phyloP scores from a whole-genome alignment of 2,888 invertebrate species.

The Stramonita haemastoma region DNA sequence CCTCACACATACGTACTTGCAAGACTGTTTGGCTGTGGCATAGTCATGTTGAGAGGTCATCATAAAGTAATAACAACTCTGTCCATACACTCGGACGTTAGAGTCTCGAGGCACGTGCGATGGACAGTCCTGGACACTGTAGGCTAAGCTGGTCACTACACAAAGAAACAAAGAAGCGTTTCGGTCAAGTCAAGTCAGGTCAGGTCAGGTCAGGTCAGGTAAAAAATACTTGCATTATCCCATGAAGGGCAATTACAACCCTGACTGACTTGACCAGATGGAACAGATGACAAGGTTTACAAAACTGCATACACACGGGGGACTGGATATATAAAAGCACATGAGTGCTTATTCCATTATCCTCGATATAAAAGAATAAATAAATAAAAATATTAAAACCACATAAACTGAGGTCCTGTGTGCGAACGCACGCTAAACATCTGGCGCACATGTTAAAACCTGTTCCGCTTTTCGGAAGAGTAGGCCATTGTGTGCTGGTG shows the following conservation, averaged over 20 bases:
- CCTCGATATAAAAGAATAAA: too few relatives aligned
- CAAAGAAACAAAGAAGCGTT: not conserved
- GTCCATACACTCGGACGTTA: not conserved
- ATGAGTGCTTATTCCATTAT: too few relatives aligned
- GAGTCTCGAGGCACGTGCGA: not conserved
- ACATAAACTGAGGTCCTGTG: too few relatives aligned
- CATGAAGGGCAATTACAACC: not conserved
- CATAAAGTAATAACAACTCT: slow-evolving; percentile 8
- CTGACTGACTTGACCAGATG: too few relatives aligned
- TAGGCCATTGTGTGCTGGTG: too few relatives aligned
- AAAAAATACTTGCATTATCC: not conserved
- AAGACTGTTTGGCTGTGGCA: not conserved
- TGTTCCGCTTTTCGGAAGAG: too few relatives aligned
- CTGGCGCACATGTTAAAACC: too few relatives aligned
- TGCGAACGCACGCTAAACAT: too few relatives aligned
- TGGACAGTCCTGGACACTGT: not conserved
- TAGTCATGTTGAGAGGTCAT: not conserved
- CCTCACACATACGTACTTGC: not conserved
- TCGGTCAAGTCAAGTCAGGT: not conserved
- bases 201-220: not conserved
- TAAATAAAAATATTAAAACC: too few relatives aligned
- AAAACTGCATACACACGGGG: too few relatives aligned
- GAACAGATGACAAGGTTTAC: too few relatives aligned
- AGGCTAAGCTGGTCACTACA: not conserved
- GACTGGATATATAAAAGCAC: too few relatives aligned